Evolutionary conservation across 2,113 vertebrate species (phyloP).

Genomic region (Rhinoptilus africanus): DNA sequence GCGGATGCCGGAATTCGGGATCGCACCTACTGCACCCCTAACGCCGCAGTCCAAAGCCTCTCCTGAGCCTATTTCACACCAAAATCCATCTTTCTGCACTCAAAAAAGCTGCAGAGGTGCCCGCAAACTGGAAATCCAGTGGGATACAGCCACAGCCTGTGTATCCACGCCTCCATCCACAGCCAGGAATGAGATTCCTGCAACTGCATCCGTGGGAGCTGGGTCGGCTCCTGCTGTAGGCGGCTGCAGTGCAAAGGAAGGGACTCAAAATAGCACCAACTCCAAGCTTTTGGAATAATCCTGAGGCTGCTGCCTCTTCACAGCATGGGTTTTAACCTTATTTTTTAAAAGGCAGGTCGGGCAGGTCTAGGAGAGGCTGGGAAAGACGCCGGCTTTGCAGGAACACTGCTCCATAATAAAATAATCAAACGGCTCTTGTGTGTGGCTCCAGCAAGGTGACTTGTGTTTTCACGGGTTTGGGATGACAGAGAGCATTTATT

Average conservation of each 20-base stretch:
- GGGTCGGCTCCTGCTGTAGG: not conserved
- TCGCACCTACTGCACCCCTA: too few species aligned
- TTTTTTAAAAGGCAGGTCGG: not conserved
- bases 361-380: not conserved
- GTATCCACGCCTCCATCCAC: rapidly evolving
- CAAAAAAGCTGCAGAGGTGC: rapidly evolving
- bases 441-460: rapidly evolving
- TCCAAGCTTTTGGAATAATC: not conserved
- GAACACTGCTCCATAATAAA: rapidly evolving
- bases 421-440: rapidly evolving
- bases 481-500: not conserved
- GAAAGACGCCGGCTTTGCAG: rapidly evolving
- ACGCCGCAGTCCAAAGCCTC: rapidly evolving
- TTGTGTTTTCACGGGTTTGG: not conserved
- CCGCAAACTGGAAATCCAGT: rapidly evolving
- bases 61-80: rapidly evolving
- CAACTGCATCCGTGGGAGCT: not conserved
- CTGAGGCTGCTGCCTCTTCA: not conserved
- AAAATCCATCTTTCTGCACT: not conserved
- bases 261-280: not conserved
- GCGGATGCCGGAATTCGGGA: rapidly evolving
- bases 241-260: not conserved
- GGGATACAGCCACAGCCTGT: not conserved
- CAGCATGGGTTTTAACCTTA: not conserved
- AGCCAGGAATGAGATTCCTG: rapidly evolving